A percentile compares a stretch with the other conserved stretches of the same genome.
Conservation (phyloP, 2,888 invertebrate species). For the Andrena flavipes region DNA sequence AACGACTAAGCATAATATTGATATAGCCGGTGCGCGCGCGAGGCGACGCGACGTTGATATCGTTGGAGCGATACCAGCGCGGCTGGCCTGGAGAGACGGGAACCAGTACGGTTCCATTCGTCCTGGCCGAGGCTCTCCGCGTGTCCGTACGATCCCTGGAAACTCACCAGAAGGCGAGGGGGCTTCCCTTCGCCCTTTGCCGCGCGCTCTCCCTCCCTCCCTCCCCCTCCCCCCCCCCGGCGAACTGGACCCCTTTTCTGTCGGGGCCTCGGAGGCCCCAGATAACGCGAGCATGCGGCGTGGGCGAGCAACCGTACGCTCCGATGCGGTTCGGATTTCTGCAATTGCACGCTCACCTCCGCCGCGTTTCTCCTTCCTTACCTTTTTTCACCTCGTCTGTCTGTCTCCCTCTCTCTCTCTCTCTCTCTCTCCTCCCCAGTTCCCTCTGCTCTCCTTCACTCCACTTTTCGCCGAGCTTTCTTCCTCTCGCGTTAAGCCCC, state of each 20-base stretch:
- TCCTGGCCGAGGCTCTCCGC: slow-evolving; percentile 48
- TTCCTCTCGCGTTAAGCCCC: background rate
- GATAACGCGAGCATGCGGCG: slow-evolving; percentile 77
- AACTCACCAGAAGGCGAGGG: slow-evolving; percentile 55
- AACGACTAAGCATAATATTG: slow-evolving; percentile 80
- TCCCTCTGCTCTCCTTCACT: background rate
- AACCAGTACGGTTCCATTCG: slow-evolving; percentile 52
- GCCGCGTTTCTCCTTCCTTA: slow-evolving; percentile 33
- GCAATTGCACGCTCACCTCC: slow-evolving; percentile 52
- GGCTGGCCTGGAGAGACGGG: slow-evolving; percentile 34
- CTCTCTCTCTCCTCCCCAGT: background rate
- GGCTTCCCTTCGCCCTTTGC: slow-evolving; percentile 40
- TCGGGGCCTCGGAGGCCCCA: slow-evolving; percentile 60
- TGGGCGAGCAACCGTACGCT: slow-evolving; percentile 80
- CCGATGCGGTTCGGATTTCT: slow-evolving; percentile 59
- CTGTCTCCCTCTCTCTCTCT: background rate
- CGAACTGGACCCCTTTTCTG: slow-evolving; percentile 57
- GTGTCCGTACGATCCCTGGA: slow-evolving; percentile 64
- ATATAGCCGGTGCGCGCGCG: slow-evolving; percentile 70
- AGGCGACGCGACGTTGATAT: slow-evolving; percentile 69
- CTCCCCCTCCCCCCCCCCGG: slow-evolving; percentile 18
- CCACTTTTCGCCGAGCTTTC: background rate
- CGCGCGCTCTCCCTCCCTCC: slow-evolving; percentile 28
- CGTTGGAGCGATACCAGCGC: slow-evolving; percentile 67
- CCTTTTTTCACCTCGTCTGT: slow-evolving; percentile 7